Percentiles rank a stretch among this genome's conserved stretches.
These are phyloP conservation scores for Misgurnus anguillicaudatus DNA, from an alignment of 2,113 vertebrate genomes.

Conservation along the genomic window DNA sequence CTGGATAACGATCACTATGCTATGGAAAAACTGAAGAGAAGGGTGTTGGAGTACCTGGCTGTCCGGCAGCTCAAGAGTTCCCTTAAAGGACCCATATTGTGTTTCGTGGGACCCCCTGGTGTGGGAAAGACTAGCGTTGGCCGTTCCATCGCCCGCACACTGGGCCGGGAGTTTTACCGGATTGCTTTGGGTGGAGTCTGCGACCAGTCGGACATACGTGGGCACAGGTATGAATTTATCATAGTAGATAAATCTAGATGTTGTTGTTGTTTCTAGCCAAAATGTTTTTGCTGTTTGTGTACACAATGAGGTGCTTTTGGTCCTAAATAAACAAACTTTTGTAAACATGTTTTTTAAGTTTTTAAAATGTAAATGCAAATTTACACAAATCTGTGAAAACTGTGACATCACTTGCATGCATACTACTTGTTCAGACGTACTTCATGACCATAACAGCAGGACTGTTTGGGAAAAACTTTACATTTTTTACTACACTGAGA, in stretches of 20 bases:
- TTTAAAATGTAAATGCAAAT: too few species aligned
- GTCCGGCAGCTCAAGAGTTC: constrained; percentile 91
- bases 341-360: too few species aligned
- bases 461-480: too few species aligned
- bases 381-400: too few species aligned
- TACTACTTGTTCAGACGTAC: too few species aligned
- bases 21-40: constrained; percentile 93
- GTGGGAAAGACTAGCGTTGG: constrained; percentile 98
- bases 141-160: constrained; percentile 90
- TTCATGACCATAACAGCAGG: too few species aligned
- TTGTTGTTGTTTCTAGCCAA: neutral
- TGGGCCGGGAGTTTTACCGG: constrained; percentile 94
- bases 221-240: constrained; percentile 82
- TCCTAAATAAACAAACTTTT: too few species aligned
- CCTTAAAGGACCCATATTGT: constrained; percentile 94
- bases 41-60: constrained; percentile 94
- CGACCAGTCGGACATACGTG: constrained; percentile 96
- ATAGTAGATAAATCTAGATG: neutral
- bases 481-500: too few species aligned
- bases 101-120: constrained; percentile 95
- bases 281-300: too few species aligned
- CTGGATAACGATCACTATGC: constrained; percentile 96
- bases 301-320: neutral
- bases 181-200: constrained; percentile 94
- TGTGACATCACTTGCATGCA: too few species aligned